Evolutionary conservation across 2,888 invertebrate genomes (phyloP), one percentile per base, ranked within the genome.

Genomic region (Hemistola chrysoprasaria): DNA sequence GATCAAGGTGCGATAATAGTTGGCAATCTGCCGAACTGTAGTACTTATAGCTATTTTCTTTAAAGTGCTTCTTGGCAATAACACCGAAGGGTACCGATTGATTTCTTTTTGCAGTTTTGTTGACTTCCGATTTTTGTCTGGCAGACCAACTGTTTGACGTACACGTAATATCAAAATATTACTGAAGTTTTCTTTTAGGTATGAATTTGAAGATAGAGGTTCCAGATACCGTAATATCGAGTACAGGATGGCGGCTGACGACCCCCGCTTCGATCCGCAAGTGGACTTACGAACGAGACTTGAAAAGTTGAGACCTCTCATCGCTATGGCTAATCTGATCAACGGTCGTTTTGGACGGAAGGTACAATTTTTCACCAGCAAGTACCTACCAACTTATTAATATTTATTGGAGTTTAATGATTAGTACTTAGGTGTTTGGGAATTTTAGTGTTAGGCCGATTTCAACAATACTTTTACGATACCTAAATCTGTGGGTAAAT

Each of bases 301-400:
- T 28, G 85, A 83, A 48, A 74, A 77, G 22, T 62, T 90, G 47
- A 85, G 88, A 32, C 82, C 88, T 10, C 88, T 90, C 53, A 88
- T 92, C 50, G 92, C 94, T n/a, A 90, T 92, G 43, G 92, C 95
- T 56, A 95, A 95, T 71, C 87, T 94, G 63, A 95, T 95, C 72
- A 96, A 96, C 72, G 93, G 92, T 67, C 90, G 92, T 36, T 93
- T 94, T 11, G 96, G 95, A 30, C 88, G 95, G 71, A 92, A 92
- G 91, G 95, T 95, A 74, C n/a, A 20, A 29, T 9, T 1, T 8
- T 29, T 30, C 7, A 30, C 3, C 9, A 11, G 3, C 1, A 2
- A 11, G 3, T 10, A 29, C 11, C 6, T 0, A 21, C 3, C 3
- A 1, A 8, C 6, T 9, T 22, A 3, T 7, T 4, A 3, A 3